phyloP scores from a whole-genome alignment of 2,797 vertebrate species.

The Catharus ustulatus region DNA sequence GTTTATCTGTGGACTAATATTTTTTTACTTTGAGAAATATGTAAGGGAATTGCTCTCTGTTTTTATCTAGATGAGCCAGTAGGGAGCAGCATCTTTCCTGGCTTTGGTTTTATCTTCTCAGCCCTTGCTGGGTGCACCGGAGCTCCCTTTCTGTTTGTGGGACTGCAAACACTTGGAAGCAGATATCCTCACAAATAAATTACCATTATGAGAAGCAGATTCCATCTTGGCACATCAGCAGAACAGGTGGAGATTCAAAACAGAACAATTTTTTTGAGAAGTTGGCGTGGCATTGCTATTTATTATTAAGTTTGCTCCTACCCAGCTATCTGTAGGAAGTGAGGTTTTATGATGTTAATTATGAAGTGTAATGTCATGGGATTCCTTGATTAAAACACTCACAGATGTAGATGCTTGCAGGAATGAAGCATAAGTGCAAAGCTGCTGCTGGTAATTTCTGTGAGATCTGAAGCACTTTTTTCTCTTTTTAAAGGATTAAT shows the following conservation, averaged over 20 bases:
- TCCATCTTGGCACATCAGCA: conserved; percentile 53
- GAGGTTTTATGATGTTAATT: neutral
- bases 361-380: neutral
- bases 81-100: conserved; percentile 74
- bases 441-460: neutral
- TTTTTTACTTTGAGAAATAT: neutral
- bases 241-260: conserved; percentile 60
- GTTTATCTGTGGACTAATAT: neutral
- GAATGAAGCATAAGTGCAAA: neutral
- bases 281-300: neutral
- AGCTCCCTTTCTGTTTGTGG: conserved; percentile 38
- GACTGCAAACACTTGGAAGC: conserved; percentile 51
- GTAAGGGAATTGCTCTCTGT: neutral
- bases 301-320: neutral
- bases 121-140: conserved; percentile 16
- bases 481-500: neutral
- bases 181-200: conserved; percentile 66
- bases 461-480: neutral
- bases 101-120: conserved; percentile 20
- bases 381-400: neutral
- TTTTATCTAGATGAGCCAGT: conserved; percentile 34
- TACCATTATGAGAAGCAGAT: conserved; percentile 60
- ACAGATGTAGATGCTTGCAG: neutral
- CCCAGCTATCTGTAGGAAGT: neutral
- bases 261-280: neutral